Evolutionary conservation across 2,113 vertebrate genomes (phyloP).

Genomic region (Caracal caracal): DNA sequence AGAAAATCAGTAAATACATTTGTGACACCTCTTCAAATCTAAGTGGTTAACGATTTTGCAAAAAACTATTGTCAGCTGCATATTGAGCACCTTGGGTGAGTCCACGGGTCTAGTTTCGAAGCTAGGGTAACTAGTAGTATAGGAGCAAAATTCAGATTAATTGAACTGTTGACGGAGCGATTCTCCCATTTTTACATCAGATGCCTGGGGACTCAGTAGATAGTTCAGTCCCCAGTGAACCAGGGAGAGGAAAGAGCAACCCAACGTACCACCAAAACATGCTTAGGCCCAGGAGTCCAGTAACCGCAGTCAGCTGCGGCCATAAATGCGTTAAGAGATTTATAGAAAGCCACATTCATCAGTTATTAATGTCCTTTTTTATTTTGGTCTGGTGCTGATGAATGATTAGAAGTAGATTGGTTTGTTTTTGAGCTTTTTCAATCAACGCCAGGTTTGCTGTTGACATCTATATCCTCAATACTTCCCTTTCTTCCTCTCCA

Average conservation of each 20-base stretch:
- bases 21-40: background rate
- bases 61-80: background rate
- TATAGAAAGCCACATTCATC: background rate
- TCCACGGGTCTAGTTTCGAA: background rate
- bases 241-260: background rate
- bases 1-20: background rate
- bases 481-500: constrained; percentile 4
- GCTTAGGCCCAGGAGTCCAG: background rate
- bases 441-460: background rate
- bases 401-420: constrained; percentile 44
- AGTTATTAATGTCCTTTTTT: background rate
- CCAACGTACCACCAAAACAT: background rate
- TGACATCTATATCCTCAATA: constrained; percentile 29
- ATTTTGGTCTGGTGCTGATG: background rate
- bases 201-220: background rate
- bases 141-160: background rate
- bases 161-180: background rate
- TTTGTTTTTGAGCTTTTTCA: background rate
- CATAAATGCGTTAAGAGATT: background rate
- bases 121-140: background rate
- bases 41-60: background rate
- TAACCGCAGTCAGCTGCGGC: background rate
- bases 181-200: background rate
- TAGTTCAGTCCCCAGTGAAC: background rate
- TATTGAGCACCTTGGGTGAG: background rate